Conservation (phyloP, 2,113 vertebrate genomes). For the rat (Rattus norvegicus) region DNA sequence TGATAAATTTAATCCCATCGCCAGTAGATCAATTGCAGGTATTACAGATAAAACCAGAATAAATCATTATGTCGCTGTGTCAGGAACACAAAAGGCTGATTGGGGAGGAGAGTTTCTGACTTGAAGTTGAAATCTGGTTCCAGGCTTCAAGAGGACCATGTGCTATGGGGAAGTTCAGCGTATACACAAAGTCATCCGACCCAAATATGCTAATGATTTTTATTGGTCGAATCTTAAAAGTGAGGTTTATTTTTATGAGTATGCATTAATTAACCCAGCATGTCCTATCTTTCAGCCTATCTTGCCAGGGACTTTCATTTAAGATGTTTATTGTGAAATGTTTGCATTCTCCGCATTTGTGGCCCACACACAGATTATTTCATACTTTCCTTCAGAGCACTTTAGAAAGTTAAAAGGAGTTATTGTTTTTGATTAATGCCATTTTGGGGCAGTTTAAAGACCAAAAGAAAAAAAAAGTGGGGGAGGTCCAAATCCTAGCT, state of each 20-base stretch:
- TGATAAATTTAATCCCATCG: slow-evolving; percentile 85
- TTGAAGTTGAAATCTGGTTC: slow-evolving; percentile 80
- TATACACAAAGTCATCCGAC: slow-evolving; percentile 89
- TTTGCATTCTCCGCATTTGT: slow-evolving; percentile 98
- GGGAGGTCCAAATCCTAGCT: slow-evolving; percentile 82
- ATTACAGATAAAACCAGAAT: slow-evolving; percentile 86
- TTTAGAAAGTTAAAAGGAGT: slow-evolving; percentile 95
- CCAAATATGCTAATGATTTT: slow-evolving; percentile 95
- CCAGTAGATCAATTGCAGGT: slow-evolving; percentile 86
- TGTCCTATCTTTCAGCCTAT: slow-evolving; percentile 97
- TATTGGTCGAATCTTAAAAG: slow-evolving; percentile 96
- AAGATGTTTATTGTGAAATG: slow-evolving; percentile 99
- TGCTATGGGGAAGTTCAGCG: slow-evolving; percentile 79
- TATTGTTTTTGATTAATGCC: slow-evolving; percentile 99
- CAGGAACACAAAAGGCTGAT: slow-evolving; percentile 75
- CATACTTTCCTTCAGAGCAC: slow-evolving; percentile 94
- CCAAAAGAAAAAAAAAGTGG: neutral
- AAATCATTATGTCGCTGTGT: slow-evolving; percentile 79
- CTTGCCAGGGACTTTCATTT: slow-evolving; percentile 98
- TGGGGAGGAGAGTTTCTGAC: slow-evolving; percentile 77
- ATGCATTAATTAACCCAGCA: slow-evolving; percentile 99
- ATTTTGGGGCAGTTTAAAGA: slow-evolving; percentile 83
- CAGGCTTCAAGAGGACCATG: slow-evolving; percentile 83
- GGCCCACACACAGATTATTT: slow-evolving; percentile 99
- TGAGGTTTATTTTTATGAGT: slow-evolving; percentile 98